Conservation (phyloP, 1,140 invertebrate genomes). For the Calliopsis andreniformis region DNA sequence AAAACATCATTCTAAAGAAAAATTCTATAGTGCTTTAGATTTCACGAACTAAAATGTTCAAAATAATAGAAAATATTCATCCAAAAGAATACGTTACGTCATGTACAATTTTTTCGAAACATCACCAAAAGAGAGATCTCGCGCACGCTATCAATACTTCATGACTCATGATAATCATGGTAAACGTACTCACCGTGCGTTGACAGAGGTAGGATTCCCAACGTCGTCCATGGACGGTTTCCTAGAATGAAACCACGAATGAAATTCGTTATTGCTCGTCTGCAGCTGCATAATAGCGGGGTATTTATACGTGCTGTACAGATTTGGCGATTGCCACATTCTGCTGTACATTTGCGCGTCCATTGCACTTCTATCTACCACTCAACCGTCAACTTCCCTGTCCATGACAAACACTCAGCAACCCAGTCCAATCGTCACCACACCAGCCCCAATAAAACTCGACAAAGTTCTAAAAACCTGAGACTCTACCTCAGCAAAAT, state of each 20-base stretch:
- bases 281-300: constrained; percentile 79
- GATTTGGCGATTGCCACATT: constrained; percentile 77
- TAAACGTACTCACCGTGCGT: constrained; percentile 86
- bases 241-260: constrained; percentile 85
- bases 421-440: background rate
- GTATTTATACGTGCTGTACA: constrained; percentile 70
- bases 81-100: no score
- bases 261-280: constrained; percentile 79
- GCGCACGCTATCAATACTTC: background rate
- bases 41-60: background rate
- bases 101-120: constrained; percentile 1
- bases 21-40: no score
- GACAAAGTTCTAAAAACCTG: constrained; percentile 13
- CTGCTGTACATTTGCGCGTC: constrained; percentile 69
- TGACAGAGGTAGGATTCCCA: constrained; percentile 86
- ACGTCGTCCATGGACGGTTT: constrained; percentile 88
- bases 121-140: background rate
- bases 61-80: background rate
- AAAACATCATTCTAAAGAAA: no score
- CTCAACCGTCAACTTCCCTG: background rate
- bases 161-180: constrained; percentile 47
- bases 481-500: no score
- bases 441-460: no score
- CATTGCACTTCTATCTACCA: constrained; percentile 45
- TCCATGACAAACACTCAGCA: background rate